phyloP scores from a whole-genome alignment of 1,140 invertebrate species.

The Wiebesia pumilae region DNA sequence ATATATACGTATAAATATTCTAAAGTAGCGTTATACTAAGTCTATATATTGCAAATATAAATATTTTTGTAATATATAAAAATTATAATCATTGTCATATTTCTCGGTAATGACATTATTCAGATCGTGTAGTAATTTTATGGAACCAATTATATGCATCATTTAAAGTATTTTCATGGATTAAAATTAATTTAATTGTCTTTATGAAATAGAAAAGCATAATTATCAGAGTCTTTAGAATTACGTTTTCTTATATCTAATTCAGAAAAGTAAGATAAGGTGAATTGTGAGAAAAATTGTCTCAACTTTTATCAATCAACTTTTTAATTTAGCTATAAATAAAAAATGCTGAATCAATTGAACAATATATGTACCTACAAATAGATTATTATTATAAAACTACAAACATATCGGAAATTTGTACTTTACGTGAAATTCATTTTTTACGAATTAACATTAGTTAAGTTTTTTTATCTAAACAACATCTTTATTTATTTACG shows the following conservation, averaged over 20 bases:
- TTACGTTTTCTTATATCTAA: neutral
- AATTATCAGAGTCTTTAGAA: neutral
- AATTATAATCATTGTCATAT: neutral
- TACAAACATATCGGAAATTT: too few species aligned
- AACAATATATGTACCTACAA: too few species aligned
- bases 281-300: neutral
- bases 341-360: too few species aligned
- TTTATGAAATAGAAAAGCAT: neutral
- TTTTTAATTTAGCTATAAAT: too few species aligned
- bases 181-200: neutral
- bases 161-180: neutral
- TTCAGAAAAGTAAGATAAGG: neutral
- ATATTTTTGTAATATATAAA: neutral
- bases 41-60: neutral
- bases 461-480: too few species aligned
- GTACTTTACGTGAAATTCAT: too few species aligned
- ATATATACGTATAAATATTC: too few species aligned
- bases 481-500: too few species aligned
- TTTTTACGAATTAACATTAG: too few species aligned
- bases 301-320: neutral
- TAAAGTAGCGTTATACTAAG: neutral
- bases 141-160: neutral
- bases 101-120: neutral
- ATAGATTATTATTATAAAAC: too few species aligned
- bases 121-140: neutral